Evolutionary conservation across 2,797 vertebrate genomes (phyloP).

Genomic region (Spea hammondii): DNA sequence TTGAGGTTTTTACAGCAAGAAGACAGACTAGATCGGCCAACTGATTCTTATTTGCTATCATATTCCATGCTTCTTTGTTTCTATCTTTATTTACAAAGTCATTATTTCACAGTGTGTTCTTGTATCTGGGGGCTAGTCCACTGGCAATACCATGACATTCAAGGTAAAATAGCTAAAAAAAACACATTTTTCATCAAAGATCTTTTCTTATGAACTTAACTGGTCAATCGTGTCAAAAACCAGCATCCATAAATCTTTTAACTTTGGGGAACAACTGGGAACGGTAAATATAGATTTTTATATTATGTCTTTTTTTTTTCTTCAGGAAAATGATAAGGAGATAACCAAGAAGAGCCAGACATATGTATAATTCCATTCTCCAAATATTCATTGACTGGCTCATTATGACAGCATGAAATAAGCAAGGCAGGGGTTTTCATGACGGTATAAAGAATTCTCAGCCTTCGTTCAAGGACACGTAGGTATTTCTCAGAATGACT

Average conservation of each 20-base stretch:
- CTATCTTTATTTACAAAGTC: too few species aligned
- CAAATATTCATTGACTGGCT: background rate
- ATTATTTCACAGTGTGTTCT: too few species aligned
- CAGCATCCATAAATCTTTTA: background rate
- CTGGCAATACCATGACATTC: too few species aligned
- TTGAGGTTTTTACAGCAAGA: too few species aligned
- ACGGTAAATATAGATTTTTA: background rate
- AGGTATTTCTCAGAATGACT: conserved; percentile 1
- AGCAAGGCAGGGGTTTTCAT: background rate
- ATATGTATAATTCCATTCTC: background rate
- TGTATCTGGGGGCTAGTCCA: too few species aligned
- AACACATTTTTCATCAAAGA: too few species aligned
- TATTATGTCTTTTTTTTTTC: background rate
- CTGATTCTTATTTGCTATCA: too few species aligned
- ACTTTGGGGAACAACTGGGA: background rate
- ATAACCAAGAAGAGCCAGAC: background rate
- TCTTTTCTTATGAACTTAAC: too few species aligned
- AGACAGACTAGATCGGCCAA: too few species aligned
- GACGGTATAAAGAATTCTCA: background rate
- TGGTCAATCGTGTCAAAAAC: too few species aligned
- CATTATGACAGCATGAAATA: background rate
- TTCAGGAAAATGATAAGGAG: background rate
- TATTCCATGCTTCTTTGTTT: too few species aligned
- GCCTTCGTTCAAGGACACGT: background rate
- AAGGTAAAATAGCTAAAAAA: too few species aligned